A percentile compares a stretch with the other conserved stretches of the same genome.
Evolutionary conservation across 1,140 invertebrate species (phyloP).

Genomic region (Habropoda laboriosa): DNA sequence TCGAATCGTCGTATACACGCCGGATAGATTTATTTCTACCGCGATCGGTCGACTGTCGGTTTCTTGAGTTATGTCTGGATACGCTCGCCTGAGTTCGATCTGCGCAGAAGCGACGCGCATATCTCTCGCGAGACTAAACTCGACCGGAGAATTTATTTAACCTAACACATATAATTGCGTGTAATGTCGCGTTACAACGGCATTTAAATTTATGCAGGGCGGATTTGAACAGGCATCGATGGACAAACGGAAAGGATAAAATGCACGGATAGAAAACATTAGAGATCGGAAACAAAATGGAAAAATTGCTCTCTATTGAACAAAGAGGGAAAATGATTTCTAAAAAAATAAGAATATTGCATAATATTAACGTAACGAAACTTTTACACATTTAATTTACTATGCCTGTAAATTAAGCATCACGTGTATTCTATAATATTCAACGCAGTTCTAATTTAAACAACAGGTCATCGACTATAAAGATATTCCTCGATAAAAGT

Average conservation of each 20-base stretch:
- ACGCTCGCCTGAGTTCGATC: constrained; percentile 1
- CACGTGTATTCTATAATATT: not conserved
- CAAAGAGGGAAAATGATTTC: no score
- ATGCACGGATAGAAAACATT: no score
- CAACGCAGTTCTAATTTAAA: no score
- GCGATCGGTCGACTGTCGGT: constrained; percentile 26
- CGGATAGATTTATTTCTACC: constrained; percentile 40
- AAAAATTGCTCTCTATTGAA: no score
- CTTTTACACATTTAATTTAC: no score
- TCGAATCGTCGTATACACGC: constrained; percentile 43
- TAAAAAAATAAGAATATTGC: no score
- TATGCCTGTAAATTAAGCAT: not conserved
- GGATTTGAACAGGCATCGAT: not conserved
- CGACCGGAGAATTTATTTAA: not conserved
- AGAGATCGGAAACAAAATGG: no score
- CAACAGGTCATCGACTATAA: no score
- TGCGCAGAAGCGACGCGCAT: not conserved
- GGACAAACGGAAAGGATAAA: no score
- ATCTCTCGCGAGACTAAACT: not conserved
- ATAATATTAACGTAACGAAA: no score
- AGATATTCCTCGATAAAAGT: not conserved
- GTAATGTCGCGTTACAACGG: not conserved
- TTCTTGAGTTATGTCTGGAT: constrained; percentile 8
- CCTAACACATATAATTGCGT: not conserved
- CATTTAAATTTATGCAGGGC: not conserved